These are phyloP conservation scores for Streblospio benedicti DNA, from an alignment of 1,140 invertebrate species.

Conservation along the genomic window DNA sequence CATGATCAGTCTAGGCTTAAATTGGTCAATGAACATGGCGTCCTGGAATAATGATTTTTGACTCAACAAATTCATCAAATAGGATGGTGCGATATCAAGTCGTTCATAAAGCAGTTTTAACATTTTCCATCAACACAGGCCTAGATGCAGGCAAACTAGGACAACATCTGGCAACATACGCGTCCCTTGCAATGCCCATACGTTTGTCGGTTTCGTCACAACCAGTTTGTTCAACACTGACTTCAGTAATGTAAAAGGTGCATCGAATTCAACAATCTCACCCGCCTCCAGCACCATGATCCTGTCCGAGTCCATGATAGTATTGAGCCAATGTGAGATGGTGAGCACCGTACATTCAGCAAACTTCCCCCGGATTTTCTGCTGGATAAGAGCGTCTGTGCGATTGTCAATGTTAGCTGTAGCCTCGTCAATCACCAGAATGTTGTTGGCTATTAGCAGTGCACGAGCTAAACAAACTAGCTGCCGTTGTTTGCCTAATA, in stretches of 20 bases:
- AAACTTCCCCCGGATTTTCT: constrained; percentile 44
- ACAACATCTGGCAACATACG: too few species aligned
- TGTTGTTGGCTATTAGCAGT: constrained; percentile 55
- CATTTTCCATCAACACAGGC: too few species aligned
- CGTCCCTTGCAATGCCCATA: too few species aligned
- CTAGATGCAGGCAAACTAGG: too few species aligned
- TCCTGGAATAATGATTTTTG: too few species aligned
- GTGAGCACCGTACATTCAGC: constrained; percentile 47
- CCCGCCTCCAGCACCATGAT: constrained; percentile 7
- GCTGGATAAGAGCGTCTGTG: constrained; percentile 49
- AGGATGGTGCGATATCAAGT: too few species aligned
- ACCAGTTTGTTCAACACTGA: too few species aligned
- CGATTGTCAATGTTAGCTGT: constrained; percentile 33
- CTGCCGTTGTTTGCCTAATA: constrained; percentile 54
- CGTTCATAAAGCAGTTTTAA: too few species aligned
- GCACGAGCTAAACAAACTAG: constrained; percentile 53
- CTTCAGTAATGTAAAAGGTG: constrained; percentile 14
- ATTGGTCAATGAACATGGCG: too few species aligned
- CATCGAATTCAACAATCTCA: not conserved
- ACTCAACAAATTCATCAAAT: too few species aligned
- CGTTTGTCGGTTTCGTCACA: too few species aligned
- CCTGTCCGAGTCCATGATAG: constrained; percentile 45
- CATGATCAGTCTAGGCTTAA: too few species aligned
- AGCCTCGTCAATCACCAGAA: constrained; percentile 64
- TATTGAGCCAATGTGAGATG: constrained; percentile 49